Conservation (phyloP, 1,140 invertebrate species). For the Dinothrombium tinctorium region DNA sequence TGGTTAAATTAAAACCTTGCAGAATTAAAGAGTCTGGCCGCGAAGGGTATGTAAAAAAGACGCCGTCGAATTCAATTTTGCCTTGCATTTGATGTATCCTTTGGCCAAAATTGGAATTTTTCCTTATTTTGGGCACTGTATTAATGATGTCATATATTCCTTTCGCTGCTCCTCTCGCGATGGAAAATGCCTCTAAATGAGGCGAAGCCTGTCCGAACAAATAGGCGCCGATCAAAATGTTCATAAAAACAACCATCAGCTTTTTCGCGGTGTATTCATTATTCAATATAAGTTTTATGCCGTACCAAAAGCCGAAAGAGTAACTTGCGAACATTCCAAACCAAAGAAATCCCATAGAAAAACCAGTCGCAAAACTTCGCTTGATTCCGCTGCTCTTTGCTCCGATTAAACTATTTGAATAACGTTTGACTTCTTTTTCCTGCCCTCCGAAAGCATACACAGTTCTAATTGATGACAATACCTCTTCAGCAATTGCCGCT, state of each 20-base stretch:
- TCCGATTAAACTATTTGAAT: background rate
- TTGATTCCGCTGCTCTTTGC: too few species aligned
- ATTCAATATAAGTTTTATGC: too few species aligned
- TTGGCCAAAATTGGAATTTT: background rate
- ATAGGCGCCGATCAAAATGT: background rate
- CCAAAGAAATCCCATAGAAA: too few species aligned
- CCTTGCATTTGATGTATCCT: slow-evolving; percentile 23
- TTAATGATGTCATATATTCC: background rate
- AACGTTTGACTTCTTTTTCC: background rate
- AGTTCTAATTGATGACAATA: slow-evolving; percentile 23
- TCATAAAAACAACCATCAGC: too few species aligned
- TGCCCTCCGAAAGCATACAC: slow-evolving; percentile 16
- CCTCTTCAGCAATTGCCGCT: slow-evolving; percentile 26
- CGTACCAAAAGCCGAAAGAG: too few species aligned
- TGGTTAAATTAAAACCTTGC: slow-evolving; percentile 47
- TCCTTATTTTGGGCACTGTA: background rate
- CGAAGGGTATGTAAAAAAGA: slow-evolving; percentile 67
- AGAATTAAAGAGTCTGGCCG: slow-evolving; percentile 54
- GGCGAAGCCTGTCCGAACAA: background rate
- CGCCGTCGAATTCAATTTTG: slow-evolving; percentile 56
- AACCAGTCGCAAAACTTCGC: too few species aligned
- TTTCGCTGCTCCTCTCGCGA: background rate
- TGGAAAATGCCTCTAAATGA: background rate
- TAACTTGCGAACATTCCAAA: too few species aligned
- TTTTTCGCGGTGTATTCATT: too few species aligned